phyloP scores from a whole-genome alignment of 2,888 invertebrate species.

The Geophilus truncorum region DNA sequence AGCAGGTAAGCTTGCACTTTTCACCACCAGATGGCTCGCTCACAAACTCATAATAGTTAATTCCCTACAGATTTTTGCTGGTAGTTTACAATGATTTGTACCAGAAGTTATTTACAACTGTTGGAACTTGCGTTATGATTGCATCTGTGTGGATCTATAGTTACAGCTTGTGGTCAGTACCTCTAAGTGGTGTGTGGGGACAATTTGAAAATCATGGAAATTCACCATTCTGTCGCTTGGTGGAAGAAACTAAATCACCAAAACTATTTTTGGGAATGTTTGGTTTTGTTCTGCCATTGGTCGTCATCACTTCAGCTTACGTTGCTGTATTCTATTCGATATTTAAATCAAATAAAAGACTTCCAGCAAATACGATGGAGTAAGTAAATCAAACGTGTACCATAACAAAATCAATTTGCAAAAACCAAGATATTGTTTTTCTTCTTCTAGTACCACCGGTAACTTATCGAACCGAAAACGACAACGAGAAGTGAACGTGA shows the following conservation, averaged over 20 bases:
- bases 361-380: neutral
- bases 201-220: slow-evolving; percentile 68
- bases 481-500: neutral
- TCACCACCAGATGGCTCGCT: neutral
- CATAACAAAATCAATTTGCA: neutral
- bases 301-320: slow-evolving; percentile 78
- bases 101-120: neutral
- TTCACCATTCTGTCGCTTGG: slow-evolving; percentile 71
- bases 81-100: neutral
- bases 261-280: slow-evolving; percentile 70
- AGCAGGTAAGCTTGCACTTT: slow-evolving; percentile 38
- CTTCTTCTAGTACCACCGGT: neutral
- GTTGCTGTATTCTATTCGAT: slow-evolving; percentile 64
- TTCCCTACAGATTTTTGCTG: slow-evolving; percentile 13
- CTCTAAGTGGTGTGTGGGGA: slow-evolving; percentile 51
- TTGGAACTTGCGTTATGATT: neutral
- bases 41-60: no score
- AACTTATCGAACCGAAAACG: neutral
- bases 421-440: neutral
- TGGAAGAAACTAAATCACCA: slow-evolving; percentile 37
- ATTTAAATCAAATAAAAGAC: neutral
- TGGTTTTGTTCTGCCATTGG: slow-evolving; percentile 75
- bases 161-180: neutral
- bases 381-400: neutral
- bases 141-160: neutral